A percentile compares a stretch with the other conserved stretches of the same genome.
Conservation (phyloP, 2,113 vertebrate genomes). For the Columba livia region DNA sequence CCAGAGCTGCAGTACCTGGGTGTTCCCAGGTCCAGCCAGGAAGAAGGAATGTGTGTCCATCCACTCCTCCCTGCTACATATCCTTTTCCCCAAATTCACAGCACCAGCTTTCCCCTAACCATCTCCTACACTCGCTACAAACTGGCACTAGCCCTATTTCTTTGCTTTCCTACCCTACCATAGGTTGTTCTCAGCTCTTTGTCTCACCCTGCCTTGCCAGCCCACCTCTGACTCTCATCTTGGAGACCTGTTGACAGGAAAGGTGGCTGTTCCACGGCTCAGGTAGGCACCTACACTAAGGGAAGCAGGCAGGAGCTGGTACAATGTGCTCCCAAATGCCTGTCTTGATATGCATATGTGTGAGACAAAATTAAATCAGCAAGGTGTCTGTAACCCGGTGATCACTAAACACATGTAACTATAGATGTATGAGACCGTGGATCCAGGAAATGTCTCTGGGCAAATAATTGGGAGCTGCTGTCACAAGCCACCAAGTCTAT, state of each 20-base stretch:
- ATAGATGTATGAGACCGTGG: neutral
- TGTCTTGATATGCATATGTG: neutral
- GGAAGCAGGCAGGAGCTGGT: neutral
- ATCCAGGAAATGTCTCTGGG: neutral
- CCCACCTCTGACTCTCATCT: rapidly evolving
- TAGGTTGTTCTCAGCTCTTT: neutral
- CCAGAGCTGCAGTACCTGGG: neutral
- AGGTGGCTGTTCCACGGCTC: neutral
- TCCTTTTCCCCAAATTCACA: neutral
- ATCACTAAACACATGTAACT: neutral
- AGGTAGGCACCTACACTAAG: neutral
- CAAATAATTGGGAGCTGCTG: neutral
- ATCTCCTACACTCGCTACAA: neutral
- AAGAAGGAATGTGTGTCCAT: neutral
- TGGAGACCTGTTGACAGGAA: neutral
- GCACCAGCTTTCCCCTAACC: neutral
- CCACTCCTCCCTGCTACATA: neutral
- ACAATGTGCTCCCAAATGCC: neutral
- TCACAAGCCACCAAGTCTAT: neutral
- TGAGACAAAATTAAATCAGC: neutral
- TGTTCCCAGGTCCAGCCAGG: neutral
- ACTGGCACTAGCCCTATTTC: neutral
- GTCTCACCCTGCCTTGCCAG: neutral
- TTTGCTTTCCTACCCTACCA: neutral
- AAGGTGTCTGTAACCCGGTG: neutral